Percentiles rank a stretch among this genome's conserved stretches.
These are phyloP conservation scores for Scopus umbretta DNA, from an alignment of 2,113 vertebrate genomes.

Conservation along the genomic window DNA sequence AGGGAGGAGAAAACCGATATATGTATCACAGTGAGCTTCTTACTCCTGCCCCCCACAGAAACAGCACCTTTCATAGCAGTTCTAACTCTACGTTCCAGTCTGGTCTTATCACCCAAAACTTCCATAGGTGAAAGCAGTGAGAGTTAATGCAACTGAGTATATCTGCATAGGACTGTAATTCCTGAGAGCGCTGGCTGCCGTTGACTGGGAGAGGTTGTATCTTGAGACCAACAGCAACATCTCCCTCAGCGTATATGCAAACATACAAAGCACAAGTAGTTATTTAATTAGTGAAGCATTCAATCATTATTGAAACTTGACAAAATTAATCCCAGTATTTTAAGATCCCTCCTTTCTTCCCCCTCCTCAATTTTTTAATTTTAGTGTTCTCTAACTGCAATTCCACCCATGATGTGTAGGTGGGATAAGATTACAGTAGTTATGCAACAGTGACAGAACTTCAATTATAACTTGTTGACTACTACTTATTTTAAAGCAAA, in stretches of 20 bases:
- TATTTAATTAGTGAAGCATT: constrained; percentile 40
- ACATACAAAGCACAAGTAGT: neutral
- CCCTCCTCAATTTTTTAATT: constrained; percentile 49
- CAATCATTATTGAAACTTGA: constrained; percentile 17
- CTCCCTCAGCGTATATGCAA: neutral
- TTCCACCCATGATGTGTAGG: constrained; percentile 48
- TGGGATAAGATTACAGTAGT: constrained; percentile 38
- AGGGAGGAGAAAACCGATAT: neutral
- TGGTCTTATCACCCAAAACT: neutral
- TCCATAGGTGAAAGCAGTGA: neutral
- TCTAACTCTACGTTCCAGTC: neutral
- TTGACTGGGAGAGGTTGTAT: neutral
- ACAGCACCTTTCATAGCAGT: neutral
- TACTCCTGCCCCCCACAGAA: neutral
- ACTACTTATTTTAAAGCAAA: neutral
- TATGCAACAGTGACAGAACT: constrained; percentile 49
- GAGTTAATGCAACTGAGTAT: neutral
- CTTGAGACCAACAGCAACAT: neutral
- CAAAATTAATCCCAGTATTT: constrained; percentile 16
- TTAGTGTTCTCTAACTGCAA: constrained; percentile 41
- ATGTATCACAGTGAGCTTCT: neutral
- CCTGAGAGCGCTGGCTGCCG: neutral
- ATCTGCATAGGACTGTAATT: neutral
- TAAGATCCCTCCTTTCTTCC: constrained; percentile 19
- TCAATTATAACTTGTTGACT: constrained; percentile 51